Evolutionary conservation across 1,140 invertebrate genomes (phyloP), one percentile per base, ranked within the genome.

Genomic region (Drosophila nasuta): DNA sequence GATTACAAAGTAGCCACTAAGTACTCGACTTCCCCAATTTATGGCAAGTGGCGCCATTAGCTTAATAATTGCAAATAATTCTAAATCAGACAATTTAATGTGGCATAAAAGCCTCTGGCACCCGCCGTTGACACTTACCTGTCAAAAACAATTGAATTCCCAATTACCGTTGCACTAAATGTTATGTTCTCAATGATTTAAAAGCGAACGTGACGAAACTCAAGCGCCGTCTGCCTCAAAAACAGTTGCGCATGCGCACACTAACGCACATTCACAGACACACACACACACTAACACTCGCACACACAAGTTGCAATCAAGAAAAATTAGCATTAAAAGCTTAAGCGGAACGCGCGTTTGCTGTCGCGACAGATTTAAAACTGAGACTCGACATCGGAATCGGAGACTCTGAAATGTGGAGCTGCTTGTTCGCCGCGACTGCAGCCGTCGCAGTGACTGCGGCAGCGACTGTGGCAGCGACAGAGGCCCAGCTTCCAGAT

Each of bases 321-420:
- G 20, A 56, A 51, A 81, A 78, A 88, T 89, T 72, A 89, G 60
- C 83, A 41, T 83, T 56, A 71, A 67, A 49, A 79, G 81, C 65
- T 82, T 67, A 73, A 83, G 79, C 85, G 70, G 85, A 71, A 83
- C 83, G 51, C 82, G 82, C 83, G 83, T 80, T 88, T 74, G 52
- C 82, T 88, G 79, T 88, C 83, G 85, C 83, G 75, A 89, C 74
- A 78, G 83, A 83, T 89, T 89, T 78, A 72, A 59, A 80, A 78
- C 74, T 78, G 77, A 67, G 70, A 75, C 83, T 88, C 64, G 38
- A 38, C 48, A 38, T 43, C 41, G 46, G n/a, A 49, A 45, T 52
- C 57, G 58, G 65, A 68, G 72, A 77, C 63, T 75, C 63, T 81
- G 67, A 75, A 63, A 67, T 49, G 64, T 57, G 56, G 78, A 77